Percentiles rank a stretch among this genome's conserved stretches.
phyloP scores from a whole-genome alignment of 2,113 vertebrate species.

The Passer montanus region DNA sequence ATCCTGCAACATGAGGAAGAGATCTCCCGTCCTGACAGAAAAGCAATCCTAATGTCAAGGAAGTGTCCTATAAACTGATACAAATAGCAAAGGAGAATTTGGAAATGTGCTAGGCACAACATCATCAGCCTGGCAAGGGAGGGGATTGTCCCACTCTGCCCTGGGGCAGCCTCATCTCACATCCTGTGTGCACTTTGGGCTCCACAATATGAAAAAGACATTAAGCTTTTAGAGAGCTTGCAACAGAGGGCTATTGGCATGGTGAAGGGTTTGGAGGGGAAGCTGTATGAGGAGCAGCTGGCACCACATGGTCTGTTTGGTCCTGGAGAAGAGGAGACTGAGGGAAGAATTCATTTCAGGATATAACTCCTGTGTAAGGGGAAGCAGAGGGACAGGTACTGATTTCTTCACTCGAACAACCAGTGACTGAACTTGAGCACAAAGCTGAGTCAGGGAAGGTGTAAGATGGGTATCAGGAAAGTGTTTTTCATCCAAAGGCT shows the following conservation, averaged over 20 bases:
- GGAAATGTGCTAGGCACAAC: neutral
- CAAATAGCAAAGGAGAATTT: neutral
- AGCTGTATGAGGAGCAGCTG: neutral
- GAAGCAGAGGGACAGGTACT: neutral
- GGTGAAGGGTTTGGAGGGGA: neutral
- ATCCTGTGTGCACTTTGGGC: neutral
- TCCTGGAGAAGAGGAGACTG: neutral
- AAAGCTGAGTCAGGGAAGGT: neutral
- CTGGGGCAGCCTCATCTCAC: neutral
- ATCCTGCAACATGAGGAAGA: neutral
- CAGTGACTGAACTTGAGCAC: accelerated
- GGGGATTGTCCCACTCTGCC: neutral
- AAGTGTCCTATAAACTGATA: neutral
- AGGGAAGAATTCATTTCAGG: neutral
- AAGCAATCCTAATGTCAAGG: neutral
- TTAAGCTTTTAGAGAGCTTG: neutral
- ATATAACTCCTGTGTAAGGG: neutral
- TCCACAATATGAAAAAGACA: neutral
- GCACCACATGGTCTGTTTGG: neutral
- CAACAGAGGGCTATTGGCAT: neutral
- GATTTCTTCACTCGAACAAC: accelerated
- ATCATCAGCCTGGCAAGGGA: neutral
- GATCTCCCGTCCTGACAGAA: neutral
- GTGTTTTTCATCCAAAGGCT: neutral
- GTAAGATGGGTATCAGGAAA: neutral